Base-by-base conservation (phyloP, 1,140 invertebrate species). In the Mya arenaria region DNA sequence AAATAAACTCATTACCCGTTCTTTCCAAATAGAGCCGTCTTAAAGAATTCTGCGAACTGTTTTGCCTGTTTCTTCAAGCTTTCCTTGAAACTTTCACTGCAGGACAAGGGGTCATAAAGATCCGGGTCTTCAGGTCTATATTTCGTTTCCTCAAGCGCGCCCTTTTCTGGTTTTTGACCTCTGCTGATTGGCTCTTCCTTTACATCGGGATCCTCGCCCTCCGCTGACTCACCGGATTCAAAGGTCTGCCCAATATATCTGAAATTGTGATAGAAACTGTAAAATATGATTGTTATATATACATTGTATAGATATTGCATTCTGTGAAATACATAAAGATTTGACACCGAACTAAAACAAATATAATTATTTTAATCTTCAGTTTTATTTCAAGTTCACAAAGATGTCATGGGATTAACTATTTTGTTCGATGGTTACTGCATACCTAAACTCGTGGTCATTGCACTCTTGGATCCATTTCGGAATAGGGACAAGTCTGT, bases 401-500 rank as follows among this genome's bases (percentile, higher is more conserved):
- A 48, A 48, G 10, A 13, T 13, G 19, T 13, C 19, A 48, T 19
- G 19, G 41, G 41, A 19, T 13, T 48, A 48, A 48, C 19, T 13
- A 48, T 13, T 48, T 48, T 48, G 41, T 48, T 13, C 19, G 10
- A 48, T 48, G 19, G 19, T 48, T 48, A 48, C 41, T 19, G 19
- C 10, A 48, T 73, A 73, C 69, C 69, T 56, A 32, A 73, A 73
- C 30, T 73, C 69, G 55, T 58, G 36, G 25, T 73, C 69, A 25
- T 65, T 77, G 28, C 73, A 77, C 41, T 77, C 73, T 36, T 63
- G 60, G n/a, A 65, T 52, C 73, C 73, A 77, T 65, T 77, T 77
- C n/a, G 73, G 73, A 41, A 77, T 65, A 0, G 60, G 60, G 5
- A 48, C 41, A 2, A 52, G 23, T 19, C 58, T 8, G 25, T 77